These are phyloP conservation scores for Anagyrus pseudococci DNA, from an alignment of 2,888 invertebrate genomes.

Conservation along the genomic window DNA sequence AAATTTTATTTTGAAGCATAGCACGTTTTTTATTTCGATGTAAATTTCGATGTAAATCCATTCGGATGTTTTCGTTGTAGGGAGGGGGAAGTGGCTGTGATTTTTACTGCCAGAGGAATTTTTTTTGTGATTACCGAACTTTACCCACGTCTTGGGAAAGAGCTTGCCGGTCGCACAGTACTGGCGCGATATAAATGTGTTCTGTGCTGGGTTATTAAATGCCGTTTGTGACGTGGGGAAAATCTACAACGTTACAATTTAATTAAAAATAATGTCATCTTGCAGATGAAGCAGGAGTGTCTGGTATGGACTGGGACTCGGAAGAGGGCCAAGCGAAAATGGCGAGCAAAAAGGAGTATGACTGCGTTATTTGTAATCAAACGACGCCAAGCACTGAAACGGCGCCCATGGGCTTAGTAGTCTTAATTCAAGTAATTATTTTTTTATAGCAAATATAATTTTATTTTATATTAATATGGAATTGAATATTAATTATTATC, in stretches of 20 bases:
- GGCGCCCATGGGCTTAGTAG: slow-evolving; percentile 87
- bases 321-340: slow-evolving; percentile 66
- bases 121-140: too few relatives aligned
- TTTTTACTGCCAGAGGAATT: too few relatives aligned
- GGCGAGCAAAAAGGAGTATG: slow-evolving; percentile 75
- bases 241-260: not conserved
- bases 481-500: slow-evolving; percentile 1
- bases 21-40: not conserved
- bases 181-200: too few relatives aligned
- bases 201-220: not conserved
- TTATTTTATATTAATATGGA: not conserved
- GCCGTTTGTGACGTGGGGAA: too few relatives aligned
- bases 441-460: not conserved
- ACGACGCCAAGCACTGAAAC: slow-evolving; percentile 84
- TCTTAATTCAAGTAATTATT: slow-evolving; percentile 74
- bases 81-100: not conserved
- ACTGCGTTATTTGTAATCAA: slow-evolving; percentile 95
- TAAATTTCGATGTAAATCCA: not conserved
- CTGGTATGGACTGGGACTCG: slow-evolving; percentile 72
- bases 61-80: not conserved
- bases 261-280: slow-evolving; percentile 6
- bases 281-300: slow-evolving; percentile 59
- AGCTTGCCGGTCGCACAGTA: too few relatives aligned
- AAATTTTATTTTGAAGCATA: too few relatives aligned
- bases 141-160: too few relatives aligned